Evolutionary conservation across 2,113 vertebrate species (phyloP), one percentile per base, ranked within the genome.

Genomic region (Mellivora capensis): DNA sequence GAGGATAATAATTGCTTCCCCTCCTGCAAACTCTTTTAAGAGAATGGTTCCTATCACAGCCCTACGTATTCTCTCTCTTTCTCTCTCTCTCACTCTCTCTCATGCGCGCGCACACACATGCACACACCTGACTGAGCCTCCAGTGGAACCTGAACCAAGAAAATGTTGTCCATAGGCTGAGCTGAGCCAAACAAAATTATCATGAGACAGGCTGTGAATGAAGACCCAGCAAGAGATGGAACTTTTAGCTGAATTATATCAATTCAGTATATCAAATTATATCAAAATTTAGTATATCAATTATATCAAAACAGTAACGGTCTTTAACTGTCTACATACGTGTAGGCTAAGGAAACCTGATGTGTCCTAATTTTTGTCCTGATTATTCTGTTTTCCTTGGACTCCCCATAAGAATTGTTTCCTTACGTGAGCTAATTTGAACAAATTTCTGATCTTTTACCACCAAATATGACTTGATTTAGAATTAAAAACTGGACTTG

Each of bases 401-500:
- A 44, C 18, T 91, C 31, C 34, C 59, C 71, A 20, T 61, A 67
- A 80, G 31, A 23, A 14, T 93, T 47, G 27, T 93, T 85, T 80
- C 44, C 39, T 79, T 81, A 49, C 31, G 39, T 72, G 62, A 84
- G 20, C 34, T 91, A 79, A 84, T 91, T 69, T 88, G 64, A 80
- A 27, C 80, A 72, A 42, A 91, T 84, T 95, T 91, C 86, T 83
- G 31, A 90, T 57, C 7, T 72, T 92, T 90, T 54, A 95, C 27
- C 39, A 64, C n/a, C 44, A 84, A 64, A 64, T 49, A 85, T 44
- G 21, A 69, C 23, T 21, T 74, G 37, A 47, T 74, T 95, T 86
- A 74, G 37, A 96, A 87, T 71, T 39, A 82, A 79, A 18, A 72
- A 61, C 27, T 84, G 14, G 6, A 64, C 20, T 76, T 89, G 29